Evolutionary conservation across 1,140 invertebrate genomes (phyloP), one percentile per base, ranked within the genome.

Genomic region (Drosophila trapezifrons): DNA sequence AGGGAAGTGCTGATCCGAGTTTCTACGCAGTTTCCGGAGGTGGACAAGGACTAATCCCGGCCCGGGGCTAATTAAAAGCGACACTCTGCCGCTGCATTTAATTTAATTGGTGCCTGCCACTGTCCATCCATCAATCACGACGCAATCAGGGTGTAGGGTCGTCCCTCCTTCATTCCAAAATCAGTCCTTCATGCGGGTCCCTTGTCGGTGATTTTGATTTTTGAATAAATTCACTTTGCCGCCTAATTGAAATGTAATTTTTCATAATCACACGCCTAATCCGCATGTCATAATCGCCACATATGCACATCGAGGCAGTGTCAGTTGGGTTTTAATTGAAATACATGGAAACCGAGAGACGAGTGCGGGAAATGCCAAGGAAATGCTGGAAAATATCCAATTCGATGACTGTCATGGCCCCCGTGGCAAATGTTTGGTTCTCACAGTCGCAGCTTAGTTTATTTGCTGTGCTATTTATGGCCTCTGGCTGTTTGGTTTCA

Each of bases 191-290:
- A 74, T 80, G 40, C 58, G 58, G 64, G 65, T 49, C 20, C 56
- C 25, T 54, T 54, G 49, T 52, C 49, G 4, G 29, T 18, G 46
- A 73, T 69, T 65, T 65, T 6, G 27, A 17, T 40, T 40, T 76
- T 76, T 55, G 35, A 40, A 73, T 45, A 67, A 42, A 59, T 76
- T 54, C 42, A 64, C 52, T 74, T 57, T 64, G 45, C 45, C 38
- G 15, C 27, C 47, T 54, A 51, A 80, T 84, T 77, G 42, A 77
- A 84, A 77, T 85, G 63, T 65, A 69, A 77, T 85, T 79, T 79
- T 84, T 80, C 77, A 80, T 73, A 76, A 80, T 76, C 65, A 76
- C 71, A 59, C 47, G 45, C 56, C 47, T 56, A 62, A 77, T 60
- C 49, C 73, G 51, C 72, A 69, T 76, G 56, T 77, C 63, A 77